Evolutionary conservation across 2,888 invertebrate species (phyloP), one percentile per base, ranked within the genome.

Genomic region (Tiphia femorata): DNA sequence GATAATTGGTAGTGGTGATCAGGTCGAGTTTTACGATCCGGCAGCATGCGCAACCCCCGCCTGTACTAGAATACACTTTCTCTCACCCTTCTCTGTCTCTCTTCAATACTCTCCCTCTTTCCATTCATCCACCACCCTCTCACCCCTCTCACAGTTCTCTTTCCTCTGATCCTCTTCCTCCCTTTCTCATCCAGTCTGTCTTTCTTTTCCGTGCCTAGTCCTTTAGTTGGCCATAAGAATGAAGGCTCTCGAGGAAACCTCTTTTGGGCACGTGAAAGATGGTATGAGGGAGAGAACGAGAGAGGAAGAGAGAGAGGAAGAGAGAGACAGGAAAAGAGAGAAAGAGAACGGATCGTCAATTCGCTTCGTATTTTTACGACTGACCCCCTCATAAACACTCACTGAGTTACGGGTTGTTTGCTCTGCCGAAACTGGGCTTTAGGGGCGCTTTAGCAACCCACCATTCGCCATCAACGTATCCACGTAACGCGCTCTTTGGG

Each of bases 1-100:
- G 82, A 82, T 83, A 83, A 83, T 83, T 83, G 82, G 82, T 80
- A 77, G 73, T 75, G 79, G 82, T 82, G 82, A 83, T 83, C 83
- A 82, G 80, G 75, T 73, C 76, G 72, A 79, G 77, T 83, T 83
- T 83, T 83, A 83, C 81, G 83, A 82, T 76, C 79, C 72, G 71
- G 70, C 75, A 79, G 80, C 82, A 81, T 70, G 79, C 80, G 70
- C 70, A 33, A n/a, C 73, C 68, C 65, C 62, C 64, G 49, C n/a
- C n/a, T n/a, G n/a, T n/a, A n/a, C n/a, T n/a, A 60, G 46, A 64
- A 56, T 58, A 65, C 62, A 49, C 42, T 20, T 40, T 38, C 50
- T 41, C 49, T 23, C 41, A 8, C 42, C 20, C 41, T n/a, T 48
- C 14, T 37, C 42, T 16, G 41, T 64, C 65, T 56, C 65, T 61